Base-by-base conservation (phyloP, 2,113 vertebrate species). In the Salvelinus namaycush region DNA sequence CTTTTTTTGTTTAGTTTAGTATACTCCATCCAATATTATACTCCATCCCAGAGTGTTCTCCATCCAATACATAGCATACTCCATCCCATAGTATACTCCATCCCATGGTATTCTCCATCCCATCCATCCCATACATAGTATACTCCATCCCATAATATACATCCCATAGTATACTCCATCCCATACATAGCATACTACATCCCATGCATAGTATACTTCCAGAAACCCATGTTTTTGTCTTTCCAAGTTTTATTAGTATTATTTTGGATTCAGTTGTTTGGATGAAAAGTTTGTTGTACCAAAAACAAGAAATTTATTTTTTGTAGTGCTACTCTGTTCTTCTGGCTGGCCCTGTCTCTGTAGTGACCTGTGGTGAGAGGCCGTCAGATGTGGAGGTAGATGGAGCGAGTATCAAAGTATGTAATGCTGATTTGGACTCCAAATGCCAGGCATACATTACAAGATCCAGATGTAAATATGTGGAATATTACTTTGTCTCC, bases 381-480 rank as follows among this genome's bases (percentile, higher is more conserved):
- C 74, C 44, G 70, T 86, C 71, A 84, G 20, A 83, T 82, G 80
- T 79, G 80, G 81, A 79, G 44, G 75, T 68, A 44, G 16, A 48
- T 65, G 54, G 82, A 76, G 73, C 68, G 75, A 44, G 27, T 71
- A 76, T 77, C 20, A 76, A 75, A 82, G 76, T 22, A 1, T 39
- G 84, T 44, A 44, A 44, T 44, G 9, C 39, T 44, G 39, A 9
- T 79, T 83, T 76, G 3, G 69, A 79, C 27, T 64, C 83, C 54
- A 70, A 71, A 76, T 74, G 34, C 16, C 67, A 31, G 51, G 4
- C 14, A 18, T 54, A 54, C 51, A 18, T 13, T 70, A 78, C 14
- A 65, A 76, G 68, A 79, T 68, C 66, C 75, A 86, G 70, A 74
- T 80, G 77, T 74, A 78, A 85, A 80, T 57, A 18, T 78, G 27